phyloP scores from a whole-genome alignment of 1,140 invertebrate species.

The Lamellibrachia luymesi region DNA sequence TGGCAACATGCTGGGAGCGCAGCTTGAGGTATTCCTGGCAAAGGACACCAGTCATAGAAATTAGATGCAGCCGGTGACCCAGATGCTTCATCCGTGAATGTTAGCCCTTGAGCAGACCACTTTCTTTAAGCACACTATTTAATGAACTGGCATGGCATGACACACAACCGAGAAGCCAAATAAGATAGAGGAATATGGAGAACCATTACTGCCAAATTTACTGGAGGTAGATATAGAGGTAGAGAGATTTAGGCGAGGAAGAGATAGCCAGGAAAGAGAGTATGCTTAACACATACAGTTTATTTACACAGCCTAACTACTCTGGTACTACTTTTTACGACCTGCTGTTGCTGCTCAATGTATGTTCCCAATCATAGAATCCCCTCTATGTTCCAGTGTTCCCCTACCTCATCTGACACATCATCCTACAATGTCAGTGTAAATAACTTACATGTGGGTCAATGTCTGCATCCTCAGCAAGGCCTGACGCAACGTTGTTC shows the following conservation, averaged over 20 bases:
- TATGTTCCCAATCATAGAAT: background rate
- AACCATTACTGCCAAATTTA: background rate
- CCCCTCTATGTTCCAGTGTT: background rate
- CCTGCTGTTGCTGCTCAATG: background rate
- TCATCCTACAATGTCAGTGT: background rate
- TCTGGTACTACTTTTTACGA: background rate
- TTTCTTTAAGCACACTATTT: conserved; percentile 3
- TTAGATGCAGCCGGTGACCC: too few species aligned
- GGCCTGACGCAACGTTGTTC: conserved; percentile 20
- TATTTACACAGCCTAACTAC: background rate
- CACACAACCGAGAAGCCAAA: background rate
- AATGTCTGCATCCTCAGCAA: conserved; percentile 71
- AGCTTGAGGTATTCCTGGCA: conserved; percentile 83
- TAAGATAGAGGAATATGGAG: too few species aligned
- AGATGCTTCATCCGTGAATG: background rate
- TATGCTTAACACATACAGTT: background rate
- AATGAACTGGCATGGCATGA: background rate
- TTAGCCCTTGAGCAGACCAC: conserved; percentile 29
- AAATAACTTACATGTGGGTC: conserved; percentile 74
- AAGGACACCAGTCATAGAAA: background rate
- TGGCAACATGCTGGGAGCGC: conserved; percentile 71
- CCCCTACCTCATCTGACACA: background rate
- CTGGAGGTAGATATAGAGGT: background rate
- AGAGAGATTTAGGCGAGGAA: background rate
- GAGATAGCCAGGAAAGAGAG: background rate